Evolutionary conservation across 2,113 vertebrate species (phyloP).

Genomic region (Calyptomena viridis): DNA sequence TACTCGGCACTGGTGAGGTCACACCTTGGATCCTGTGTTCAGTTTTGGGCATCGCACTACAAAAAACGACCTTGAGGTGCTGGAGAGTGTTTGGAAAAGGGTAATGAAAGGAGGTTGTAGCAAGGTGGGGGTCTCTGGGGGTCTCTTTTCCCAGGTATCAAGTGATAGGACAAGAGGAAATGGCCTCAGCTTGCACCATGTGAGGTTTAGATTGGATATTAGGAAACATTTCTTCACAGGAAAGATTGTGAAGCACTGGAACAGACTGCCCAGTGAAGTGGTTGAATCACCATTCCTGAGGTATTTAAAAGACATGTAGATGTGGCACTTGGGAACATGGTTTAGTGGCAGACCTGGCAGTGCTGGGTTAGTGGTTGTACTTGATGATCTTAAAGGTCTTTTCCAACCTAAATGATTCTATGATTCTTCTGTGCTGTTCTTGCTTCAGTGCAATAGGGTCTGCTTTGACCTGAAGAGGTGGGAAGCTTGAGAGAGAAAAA

Average conservation of each 20-base stretch:
- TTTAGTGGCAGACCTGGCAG: not conserved
- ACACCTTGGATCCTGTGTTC: fast-evolving
- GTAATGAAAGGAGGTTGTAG: not conserved
- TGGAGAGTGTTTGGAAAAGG: not conserved
- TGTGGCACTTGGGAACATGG: not conserved
- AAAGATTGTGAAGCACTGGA: not conserved
- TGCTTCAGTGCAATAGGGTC: not conserved
- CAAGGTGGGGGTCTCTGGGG: fast-evolving
- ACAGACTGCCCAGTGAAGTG: not conserved
- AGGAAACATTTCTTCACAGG: not conserved
- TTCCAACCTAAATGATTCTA: not conserved
- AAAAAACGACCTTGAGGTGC: not conserved
- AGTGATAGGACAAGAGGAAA: not conserved
- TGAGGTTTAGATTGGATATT: not conserved
- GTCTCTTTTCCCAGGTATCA: not conserved
- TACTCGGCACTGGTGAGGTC: fast-evolving
- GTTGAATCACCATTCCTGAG: not conserved
- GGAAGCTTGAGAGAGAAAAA: not conserved
- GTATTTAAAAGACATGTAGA: not conserved
- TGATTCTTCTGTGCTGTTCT: not conserved
- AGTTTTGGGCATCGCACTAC: not conserved
- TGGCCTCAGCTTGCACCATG: not conserved
- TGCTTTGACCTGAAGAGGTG: not conserved
- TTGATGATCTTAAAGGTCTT: not conserved
- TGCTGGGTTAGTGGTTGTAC: not conserved